Conservation (phyloP, 2,113 vertebrate species). For the Melanerpes aurifrons region DNA sequence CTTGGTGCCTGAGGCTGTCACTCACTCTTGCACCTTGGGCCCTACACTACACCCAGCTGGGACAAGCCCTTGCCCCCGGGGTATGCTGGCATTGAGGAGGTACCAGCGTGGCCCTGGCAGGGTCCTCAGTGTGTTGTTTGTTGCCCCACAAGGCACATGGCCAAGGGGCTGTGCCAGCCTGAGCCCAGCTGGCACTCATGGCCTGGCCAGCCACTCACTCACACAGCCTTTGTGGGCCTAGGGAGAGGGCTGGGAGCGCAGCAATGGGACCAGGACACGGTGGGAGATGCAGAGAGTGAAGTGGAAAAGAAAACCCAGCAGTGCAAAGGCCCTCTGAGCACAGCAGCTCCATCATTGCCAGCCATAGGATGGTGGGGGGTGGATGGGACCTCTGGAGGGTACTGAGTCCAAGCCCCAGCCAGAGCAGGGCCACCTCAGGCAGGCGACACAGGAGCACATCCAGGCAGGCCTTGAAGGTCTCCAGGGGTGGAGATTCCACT, state of each 20-base stretch:
- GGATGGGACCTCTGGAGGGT: too few relatives aligned
- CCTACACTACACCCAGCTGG: rapidly evolving
- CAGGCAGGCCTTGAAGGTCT: too few relatives aligned
- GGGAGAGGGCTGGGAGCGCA: neutral
- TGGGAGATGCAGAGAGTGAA: neutral
- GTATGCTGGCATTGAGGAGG: neutral
- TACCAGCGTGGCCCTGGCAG: neutral
- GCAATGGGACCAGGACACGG: too few relatives aligned
- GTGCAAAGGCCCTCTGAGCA: too few relatives aligned
- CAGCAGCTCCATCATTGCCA: too few relatives aligned
- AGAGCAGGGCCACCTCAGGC: too few relatives aligned
- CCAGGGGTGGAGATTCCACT: too few relatives aligned
- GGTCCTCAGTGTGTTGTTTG: neutral
- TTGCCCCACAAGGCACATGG: rapidly evolving
- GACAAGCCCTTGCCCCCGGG: neutral
- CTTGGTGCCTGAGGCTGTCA: rapidly evolving
- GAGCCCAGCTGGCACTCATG: rapidly evolving
- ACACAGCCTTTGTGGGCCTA: rapidly evolving
- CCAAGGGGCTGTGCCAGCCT: rapidly evolving
- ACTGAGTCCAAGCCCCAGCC: too few relatives aligned
- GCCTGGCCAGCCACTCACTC: neutral
- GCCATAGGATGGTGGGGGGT: too few relatives aligned
- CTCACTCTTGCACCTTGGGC: too few relatives aligned
- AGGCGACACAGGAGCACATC: too few relatives aligned
- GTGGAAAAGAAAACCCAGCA: neutral